Percentiles rank a stretch among this genome's conserved stretches.
Evolutionary conservation across 2,113 vertebrate genomes (phyloP).

Genomic region (Sceloporus tristichus): DNA sequence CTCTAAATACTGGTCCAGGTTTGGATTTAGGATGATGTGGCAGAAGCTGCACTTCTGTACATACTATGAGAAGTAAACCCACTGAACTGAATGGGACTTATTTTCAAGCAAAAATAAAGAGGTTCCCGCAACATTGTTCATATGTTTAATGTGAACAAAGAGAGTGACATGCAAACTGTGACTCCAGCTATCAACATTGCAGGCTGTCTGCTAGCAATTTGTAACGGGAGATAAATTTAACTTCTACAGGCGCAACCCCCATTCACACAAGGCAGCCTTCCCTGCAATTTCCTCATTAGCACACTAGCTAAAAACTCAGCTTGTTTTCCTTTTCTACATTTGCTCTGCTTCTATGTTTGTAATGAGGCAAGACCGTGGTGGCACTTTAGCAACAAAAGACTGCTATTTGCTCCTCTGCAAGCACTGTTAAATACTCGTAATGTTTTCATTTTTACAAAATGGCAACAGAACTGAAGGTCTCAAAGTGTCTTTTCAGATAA

Average conservation of each 20-base stretch:
- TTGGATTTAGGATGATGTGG: neutral
- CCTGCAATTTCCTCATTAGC: constrained; percentile 58
- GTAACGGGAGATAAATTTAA: constrained; percentile 52
- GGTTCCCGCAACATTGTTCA: neutral
- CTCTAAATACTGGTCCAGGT: neutral
- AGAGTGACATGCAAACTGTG: constrained; percentile 55
- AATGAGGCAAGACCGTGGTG: constrained; percentile 9
- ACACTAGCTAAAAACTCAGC: constrained; percentile 53
- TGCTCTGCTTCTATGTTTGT: constrained; percentile 45
- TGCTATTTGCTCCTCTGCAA: neutral
- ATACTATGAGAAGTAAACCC: neutral
- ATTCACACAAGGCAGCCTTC: constrained; percentile 60
- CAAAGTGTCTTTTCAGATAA: constrained; percentile 12
- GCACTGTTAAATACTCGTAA: neutral
- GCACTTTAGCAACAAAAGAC: constrained; percentile 8
- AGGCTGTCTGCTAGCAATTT: constrained; percentile 51
- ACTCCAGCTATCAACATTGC: neutral
- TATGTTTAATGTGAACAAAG: constrained; percentile 38
- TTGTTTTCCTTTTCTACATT: constrained; percentile 51
- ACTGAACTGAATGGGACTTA: neutral
- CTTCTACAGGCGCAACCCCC: constrained; percentile 3
- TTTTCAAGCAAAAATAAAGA: neutral
- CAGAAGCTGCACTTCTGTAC: neutral
- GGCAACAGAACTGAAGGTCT: constrained; percentile 3
- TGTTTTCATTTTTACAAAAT: constrained; percentile 32